Percentiles rank a stretch among this genome's conserved stretches.
Conservation (phyloP, 2,888 invertebrate genomes). For the Patella depressa region DNA sequence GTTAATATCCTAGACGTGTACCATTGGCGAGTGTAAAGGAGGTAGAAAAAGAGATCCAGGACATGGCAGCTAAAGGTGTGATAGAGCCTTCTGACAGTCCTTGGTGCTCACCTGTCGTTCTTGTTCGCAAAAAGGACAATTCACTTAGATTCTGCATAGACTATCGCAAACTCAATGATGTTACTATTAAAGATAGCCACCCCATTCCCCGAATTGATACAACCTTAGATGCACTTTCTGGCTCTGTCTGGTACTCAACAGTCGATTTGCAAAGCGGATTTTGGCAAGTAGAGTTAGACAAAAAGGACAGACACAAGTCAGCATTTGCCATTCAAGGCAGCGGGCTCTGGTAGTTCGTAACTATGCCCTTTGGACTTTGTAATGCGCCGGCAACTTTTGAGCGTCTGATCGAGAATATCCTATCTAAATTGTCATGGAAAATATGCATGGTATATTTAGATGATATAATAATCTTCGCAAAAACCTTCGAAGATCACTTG, state of each 20-base stretch:
- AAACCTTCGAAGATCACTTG: neutral
- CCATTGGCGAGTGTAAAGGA: slow-evolving; percentile 26
- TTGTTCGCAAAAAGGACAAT: neutral
- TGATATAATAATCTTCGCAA: neutral
- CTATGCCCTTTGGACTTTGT: slow-evolving; percentile 12
- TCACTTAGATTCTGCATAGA: neutral
- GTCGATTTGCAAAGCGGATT: neutral
- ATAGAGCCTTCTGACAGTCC: slow-evolving; percentile 38
- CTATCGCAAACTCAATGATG: neutral
- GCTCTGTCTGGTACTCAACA: neutral
- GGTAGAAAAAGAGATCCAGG: slow-evolving; percentile 31
- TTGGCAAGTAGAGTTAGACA: slow-evolving; percentile 12
- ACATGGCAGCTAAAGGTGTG: slow-evolving; percentile 34
- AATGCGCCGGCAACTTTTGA: slow-evolving; percentile 14
- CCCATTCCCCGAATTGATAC: neutral
- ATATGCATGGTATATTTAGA: slow-evolving; percentile 2
- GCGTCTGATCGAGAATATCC: neutral
- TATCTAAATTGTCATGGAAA: neutral
- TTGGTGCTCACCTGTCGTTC: slow-evolving; percentile 36
- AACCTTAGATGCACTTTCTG: neutral
- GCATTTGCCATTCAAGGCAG: slow-evolving; percentile 6
- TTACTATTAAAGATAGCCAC: neutral
- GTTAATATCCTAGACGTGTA: slow-evolving; percentile 26
- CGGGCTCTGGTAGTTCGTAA: slow-evolving; percentile 13
- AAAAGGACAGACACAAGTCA: slow-evolving; percentile 8